phyloP scores from a whole-genome alignment of 2,888 invertebrate species.

The Uloborus plumipes region DNA sequence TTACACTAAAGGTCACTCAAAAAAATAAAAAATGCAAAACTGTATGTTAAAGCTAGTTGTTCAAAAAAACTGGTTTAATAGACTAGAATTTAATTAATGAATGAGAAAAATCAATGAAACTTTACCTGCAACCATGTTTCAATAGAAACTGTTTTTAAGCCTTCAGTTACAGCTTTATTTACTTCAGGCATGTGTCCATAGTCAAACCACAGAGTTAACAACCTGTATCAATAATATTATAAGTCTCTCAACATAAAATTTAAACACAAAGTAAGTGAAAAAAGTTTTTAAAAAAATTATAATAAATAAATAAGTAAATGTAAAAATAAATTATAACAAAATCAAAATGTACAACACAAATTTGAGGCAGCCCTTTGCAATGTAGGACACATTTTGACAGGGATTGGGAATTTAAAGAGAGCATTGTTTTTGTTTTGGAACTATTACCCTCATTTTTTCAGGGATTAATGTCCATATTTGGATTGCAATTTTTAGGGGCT shows the following conservation, averaged over 20 bases:
- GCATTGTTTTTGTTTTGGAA: too few species aligned
- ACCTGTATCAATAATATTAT: slow-evolving; percentile 72
- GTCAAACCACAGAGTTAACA: slow-evolving; percentile 97
- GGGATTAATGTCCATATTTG: too few species aligned
- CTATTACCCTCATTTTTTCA: too few species aligned
- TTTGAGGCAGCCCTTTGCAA: too few species aligned
- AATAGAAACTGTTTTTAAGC: slow-evolving; percentile 92
- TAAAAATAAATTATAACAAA: not conserved
- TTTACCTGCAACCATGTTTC: slow-evolving; percentile 95
- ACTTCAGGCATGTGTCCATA: slow-evolving; percentile 95
- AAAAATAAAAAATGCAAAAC: too few species aligned
- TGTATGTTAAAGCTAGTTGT: too few species aligned
- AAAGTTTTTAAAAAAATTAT: not conserved
- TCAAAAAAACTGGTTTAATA: too few species aligned
- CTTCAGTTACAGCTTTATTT: slow-evolving; percentile 91
- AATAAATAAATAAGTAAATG: not conserved
- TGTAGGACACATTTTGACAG: too few species aligned
- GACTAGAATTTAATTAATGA: not conserved
- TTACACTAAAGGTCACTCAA: too few species aligned
- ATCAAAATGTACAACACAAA: too few species aligned
- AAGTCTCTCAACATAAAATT: not conserved
- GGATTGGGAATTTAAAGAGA: too few species aligned
- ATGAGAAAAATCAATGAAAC: slow-evolving; percentile 1
- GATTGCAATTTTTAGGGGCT: too few species aligned
- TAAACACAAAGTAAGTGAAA: not conserved